Evolutionary conservation across 2,113 vertebrate genomes (phyloP).

Genomic region (Cacatua alba): DNA sequence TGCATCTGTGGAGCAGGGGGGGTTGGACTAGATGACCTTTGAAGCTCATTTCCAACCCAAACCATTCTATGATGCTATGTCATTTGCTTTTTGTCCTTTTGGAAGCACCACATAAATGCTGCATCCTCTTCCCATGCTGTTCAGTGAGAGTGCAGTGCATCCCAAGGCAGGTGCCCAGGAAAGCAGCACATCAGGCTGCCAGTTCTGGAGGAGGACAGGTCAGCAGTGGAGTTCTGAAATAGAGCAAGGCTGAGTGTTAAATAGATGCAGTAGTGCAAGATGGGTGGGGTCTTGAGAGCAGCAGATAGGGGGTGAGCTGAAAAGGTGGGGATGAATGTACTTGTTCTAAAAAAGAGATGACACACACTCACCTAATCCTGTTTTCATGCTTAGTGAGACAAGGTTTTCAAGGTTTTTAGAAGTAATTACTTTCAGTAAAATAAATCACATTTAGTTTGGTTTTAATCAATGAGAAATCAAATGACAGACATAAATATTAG

Average conservation of each 20-base stretch:
- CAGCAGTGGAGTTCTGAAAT: background rate
- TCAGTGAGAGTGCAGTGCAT: background rate
- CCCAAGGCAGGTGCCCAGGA: rapidly evolving
- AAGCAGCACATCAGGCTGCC: background rate
- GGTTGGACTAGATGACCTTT: background rate
- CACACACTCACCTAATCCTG: background rate
- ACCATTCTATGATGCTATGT: background rate
- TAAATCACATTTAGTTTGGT: constrained; percentile 40
- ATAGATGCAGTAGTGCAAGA: background rate
- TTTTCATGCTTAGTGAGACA: background rate
- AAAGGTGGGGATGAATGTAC: background rate
- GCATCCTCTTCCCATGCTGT: background rate
- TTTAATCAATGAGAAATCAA: constrained; percentile 30
- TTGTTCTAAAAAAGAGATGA: background rate
- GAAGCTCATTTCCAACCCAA: background rate
- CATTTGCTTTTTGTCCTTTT: background rate
- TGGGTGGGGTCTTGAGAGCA: background rate
- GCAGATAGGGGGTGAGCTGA: background rate
- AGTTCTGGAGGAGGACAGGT: background rate
- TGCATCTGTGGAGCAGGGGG: background rate
- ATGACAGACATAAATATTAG: constrained; percentile 39
- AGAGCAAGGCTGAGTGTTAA: background rate
- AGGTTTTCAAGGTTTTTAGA: background rate
- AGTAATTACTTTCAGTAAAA: constrained; percentile 36
- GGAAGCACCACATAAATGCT: background rate